Evolutionary conservation across 2,113 vertebrate genomes (phyloP).

Genomic region (Synchiropus splendidus): DNA sequence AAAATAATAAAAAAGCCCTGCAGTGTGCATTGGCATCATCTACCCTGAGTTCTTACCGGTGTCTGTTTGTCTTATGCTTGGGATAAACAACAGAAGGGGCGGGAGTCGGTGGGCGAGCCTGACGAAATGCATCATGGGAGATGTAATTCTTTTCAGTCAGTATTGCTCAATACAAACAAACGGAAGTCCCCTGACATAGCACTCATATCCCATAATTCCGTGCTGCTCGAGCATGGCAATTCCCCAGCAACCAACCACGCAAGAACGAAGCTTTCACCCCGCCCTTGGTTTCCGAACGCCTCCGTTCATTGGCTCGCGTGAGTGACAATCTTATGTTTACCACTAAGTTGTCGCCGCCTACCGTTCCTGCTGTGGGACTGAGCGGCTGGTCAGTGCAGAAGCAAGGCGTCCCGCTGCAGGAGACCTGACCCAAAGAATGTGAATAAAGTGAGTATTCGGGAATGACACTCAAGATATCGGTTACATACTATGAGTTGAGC

Average conservation of each 20-base stretch:
- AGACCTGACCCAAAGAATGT: constrained; percentile 47
- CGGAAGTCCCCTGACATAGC: constrained; percentile 3
- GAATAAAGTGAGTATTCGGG: constrained; percentile 58
- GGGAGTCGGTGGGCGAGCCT: constrained; percentile 1
- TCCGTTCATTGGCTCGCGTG: constrained; percentile 15
- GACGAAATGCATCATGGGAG: constrained; percentile 29
- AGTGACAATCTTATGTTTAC: constrained; percentile 48
- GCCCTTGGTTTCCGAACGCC: constrained; percentile 1
- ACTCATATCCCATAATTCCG: constrained; percentile 40
- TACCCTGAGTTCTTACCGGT: background rate
- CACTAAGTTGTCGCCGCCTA: constrained; percentile 29
- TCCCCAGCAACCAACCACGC: constrained; percentile 17
- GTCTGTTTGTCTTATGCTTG: constrained; percentile 24
- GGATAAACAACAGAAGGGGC: constrained; percentile 56
- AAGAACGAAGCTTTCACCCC: background rate
- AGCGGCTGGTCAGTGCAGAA: constrained; percentile 30
- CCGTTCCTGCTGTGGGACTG: constrained; percentile 16
- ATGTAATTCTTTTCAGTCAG: constrained; percentile 20
- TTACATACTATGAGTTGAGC: background rate
- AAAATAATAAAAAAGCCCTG: too few species aligned
- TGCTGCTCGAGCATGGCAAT: background rate
- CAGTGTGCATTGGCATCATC: too few species aligned
- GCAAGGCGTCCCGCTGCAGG: constrained; percentile 19
- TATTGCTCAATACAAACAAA: accelerated
- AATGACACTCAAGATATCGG: constrained; percentile 27